These are phyloP conservation scores for Epinephelus moara DNA, from an alignment of 2,113 vertebrate species.

Conservation along the genomic window DNA sequence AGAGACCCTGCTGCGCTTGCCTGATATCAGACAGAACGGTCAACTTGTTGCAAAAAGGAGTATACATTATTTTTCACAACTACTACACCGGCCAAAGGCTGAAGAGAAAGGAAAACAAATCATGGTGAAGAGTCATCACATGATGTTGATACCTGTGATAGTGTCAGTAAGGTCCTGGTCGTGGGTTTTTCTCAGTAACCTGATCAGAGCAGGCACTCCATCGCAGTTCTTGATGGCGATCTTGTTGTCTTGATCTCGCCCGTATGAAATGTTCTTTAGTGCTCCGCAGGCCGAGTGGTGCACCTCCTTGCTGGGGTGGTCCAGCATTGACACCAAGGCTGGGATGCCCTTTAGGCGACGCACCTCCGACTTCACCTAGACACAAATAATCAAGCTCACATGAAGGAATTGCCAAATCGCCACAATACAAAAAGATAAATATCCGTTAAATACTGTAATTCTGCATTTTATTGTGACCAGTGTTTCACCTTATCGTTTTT, in stretches of 20 bases:
- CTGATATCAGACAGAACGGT: too few species aligned
- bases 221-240: slow-evolving; percentile 99
- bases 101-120: too few species aligned
- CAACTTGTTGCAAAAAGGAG: too few species aligned
- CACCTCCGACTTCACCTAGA: slow-evolving; percentile 94
- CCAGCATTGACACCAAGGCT: slow-evolving; percentile 93
- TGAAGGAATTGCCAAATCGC: background rate
- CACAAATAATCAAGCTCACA: background rate
- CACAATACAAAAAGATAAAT: background rate
- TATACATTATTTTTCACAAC: too few species aligned
- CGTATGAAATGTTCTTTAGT: slow-evolving; percentile 97
- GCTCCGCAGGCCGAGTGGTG: slow-evolving; percentile 95
- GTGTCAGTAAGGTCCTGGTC: slow-evolving; percentile 96
- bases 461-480: background rate
- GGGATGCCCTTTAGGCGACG: slow-evolving; percentile 96
- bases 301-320: slow-evolving; percentile 95
- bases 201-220: slow-evolving; percentile 91
- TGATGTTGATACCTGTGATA: slow-evolving; percentile 90
- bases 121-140: too few species aligned
- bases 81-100: too few species aligned
- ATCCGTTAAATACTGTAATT: background rate
- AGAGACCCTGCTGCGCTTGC: too few species aligned
- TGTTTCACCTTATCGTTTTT: slow-evolving; percentile 91
- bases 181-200: slow-evolving; percentile 91
- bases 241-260: slow-evolving; percentile 95